phyloP scores from a whole-genome alignment of 2,113 vertebrate species.

The Menura novaehollandiae region DNA sequence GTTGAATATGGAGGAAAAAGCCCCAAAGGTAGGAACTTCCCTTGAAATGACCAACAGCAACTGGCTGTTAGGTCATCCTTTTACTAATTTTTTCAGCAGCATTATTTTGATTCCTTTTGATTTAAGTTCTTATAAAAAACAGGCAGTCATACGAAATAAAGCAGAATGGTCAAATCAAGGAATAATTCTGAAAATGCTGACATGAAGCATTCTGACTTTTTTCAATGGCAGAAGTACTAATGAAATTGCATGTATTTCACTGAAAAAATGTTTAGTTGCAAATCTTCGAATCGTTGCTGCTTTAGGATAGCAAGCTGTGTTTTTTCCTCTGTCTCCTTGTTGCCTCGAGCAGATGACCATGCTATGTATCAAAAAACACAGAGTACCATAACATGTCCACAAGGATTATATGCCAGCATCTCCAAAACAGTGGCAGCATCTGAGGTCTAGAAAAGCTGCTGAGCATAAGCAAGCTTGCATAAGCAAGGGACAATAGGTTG shows the following conservation, averaged over 20 bases:
- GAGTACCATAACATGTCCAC: neutral
- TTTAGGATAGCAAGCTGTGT: neutral
- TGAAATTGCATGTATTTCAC: neutral
- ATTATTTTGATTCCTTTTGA: neutral
- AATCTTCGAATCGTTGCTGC: neutral
- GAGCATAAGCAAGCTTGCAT: neutral
- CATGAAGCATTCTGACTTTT: neutral
- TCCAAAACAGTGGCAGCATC: neutral
- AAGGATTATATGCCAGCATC: neutral
- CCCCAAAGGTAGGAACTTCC: neutral
- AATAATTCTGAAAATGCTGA: neutral
- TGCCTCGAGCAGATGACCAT: neutral
- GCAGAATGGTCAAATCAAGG: neutral
- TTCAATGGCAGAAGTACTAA: neutral
- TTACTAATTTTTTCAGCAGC: neutral
- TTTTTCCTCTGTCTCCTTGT: neutral
- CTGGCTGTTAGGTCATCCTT: neutral
- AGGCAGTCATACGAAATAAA: neutral
- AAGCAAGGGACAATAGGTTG: neutral
- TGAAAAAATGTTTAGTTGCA: neutral
- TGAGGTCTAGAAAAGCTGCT: neutral
- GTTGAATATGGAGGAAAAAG: neutral
- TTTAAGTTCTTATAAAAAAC: neutral
- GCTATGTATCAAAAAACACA: neutral
- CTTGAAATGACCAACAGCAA: neutral